These are phyloP conservation scores for Amphimedon queenslandica DNA, from an alignment of 37 sponge, comb jelly and placozoan genomes.

Conservation along the genomic window DNA sequence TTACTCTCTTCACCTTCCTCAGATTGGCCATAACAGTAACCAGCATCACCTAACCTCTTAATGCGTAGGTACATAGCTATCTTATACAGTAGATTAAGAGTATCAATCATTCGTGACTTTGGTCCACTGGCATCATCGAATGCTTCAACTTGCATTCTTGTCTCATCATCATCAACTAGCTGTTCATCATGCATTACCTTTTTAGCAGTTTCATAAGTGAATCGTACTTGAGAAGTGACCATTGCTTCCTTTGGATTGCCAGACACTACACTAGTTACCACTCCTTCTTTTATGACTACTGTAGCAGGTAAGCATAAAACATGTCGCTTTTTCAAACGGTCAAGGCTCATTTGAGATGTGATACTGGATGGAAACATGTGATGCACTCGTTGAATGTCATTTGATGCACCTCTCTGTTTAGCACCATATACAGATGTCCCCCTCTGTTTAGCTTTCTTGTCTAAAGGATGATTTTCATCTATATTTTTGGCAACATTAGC, in stretches of 20 bases:
- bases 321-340: slow-evolving; percentile 10
- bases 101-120: neutral
- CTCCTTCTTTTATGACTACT: slow-evolving; percentile 8
- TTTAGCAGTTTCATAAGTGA: neutral
- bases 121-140: neutral
- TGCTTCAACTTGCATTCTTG: neutral
- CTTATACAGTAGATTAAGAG: slow-evolving; percentile 11
- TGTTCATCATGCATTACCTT: neutral
- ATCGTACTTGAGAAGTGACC: neutral
- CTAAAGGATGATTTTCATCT: neutral
- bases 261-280: neutral
- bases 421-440: slow-evolving; percentile 39
- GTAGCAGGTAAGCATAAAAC: slow-evolving; percentile 15
- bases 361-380: neutral
- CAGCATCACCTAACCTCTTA: slow-evolving; percentile 27
- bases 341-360: slow-evolving; percentile 17
- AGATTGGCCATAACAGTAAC: neutral
- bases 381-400: neutral
- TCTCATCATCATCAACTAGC: neutral
- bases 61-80: slow-evolving; percentile 26
- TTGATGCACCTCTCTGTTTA: neutral
- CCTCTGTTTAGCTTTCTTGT: slow-evolving; percentile 10
- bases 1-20: slow-evolving; percentile 3
- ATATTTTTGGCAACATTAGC: slow-evolving; percentile 37
- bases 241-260: neutral